Evolutionary conservation across 1,140 invertebrate genomes (phyloP), one percentile per base, ranked within the genome.

Genomic region (Philotrypesis tridentata): DNA sequence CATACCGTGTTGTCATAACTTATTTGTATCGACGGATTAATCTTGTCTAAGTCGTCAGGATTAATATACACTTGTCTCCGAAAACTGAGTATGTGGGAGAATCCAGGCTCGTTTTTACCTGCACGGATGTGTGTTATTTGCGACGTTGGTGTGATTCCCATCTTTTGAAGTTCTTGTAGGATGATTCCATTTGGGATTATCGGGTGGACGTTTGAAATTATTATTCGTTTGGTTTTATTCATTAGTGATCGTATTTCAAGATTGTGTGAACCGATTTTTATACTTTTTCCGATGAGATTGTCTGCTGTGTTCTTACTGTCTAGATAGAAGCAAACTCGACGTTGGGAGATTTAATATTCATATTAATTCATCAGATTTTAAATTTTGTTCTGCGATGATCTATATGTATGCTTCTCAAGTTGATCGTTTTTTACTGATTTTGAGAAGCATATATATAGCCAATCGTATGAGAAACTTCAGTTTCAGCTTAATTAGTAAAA

Each of bases 31-130:
- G 78, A 21, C 9, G 29, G 21, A 11, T 25, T 37, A 21, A 77
- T 7, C 79, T 84, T 84, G 23, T 84, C 67, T 1, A 79, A 9
- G 29, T 84, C 70, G n/a, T 80, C 55, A 8, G 40, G 48, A 11
- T 80, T 48, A 2, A 80, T 43, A 29, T 73, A 73, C 3, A 55
- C 29, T 43, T 73, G 71, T 55, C 25, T 48, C 31, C 77, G 31
- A 23, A 74, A 80, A 29, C 68, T 72, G 17, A 80, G 21, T 14
- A 80, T 60, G n/a, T 80, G 78, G 17, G 43, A 63, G 11, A 80
- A 72, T 29, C 55, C 68, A 8, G 75, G 75, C 29, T 40, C 33
- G 25, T 43, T 0, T 33, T 72, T 74, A 17, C 71, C 79, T 6
- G 79, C 70, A 72, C 43, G 71, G 2, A 80, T 40, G n/a, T 29